Percentiles rank a stretch among this genome's conserved stretches.
These are phyloP conservation scores for Megaleporinus macrocephalus DNA, from an alignment of 2,113 vertebrate species.

Conservation along the genomic window DNA sequence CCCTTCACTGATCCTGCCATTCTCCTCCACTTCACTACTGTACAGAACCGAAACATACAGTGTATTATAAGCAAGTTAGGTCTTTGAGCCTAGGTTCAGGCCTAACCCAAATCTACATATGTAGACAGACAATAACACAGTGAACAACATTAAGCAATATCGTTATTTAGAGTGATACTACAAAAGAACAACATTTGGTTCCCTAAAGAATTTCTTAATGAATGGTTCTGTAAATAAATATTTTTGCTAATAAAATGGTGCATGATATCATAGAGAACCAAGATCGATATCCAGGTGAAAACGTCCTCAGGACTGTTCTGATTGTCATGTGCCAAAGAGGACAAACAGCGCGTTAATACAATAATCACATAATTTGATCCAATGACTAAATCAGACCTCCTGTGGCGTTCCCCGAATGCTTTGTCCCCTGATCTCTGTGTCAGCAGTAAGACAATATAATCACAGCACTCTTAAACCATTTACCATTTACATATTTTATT, in stretches of 20 bases:
- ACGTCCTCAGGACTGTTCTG: neutral
- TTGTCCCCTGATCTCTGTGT: slow-evolving; percentile 43
- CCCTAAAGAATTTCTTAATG: neutral
- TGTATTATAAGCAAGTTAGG: neutral
- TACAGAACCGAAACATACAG: neutral
- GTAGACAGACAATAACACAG: too few relatives aligned
- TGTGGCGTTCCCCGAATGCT: slow-evolving; percentile 51
- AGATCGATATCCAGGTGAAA: neutral
- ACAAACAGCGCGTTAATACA: slow-evolving; percentile 70
- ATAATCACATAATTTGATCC: slow-evolving; percentile 75
- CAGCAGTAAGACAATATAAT: slow-evolving; percentile 7
- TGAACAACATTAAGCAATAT: too few relatives aligned
- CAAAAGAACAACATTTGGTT: too few relatives aligned
- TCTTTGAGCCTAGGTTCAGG: neutral
- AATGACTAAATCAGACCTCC: slow-evolving; percentile 69
- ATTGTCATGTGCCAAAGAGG: slow-evolving; percentile 63
- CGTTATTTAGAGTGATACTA: too few relatives aligned
- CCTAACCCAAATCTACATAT: too few relatives aligned
- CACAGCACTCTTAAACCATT: slow-evolving; percentile 24
- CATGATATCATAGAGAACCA: too few relatives aligned
- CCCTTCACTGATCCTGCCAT: slow-evolving; percentile 45
- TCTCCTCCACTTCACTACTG: neutral
- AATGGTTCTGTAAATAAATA: too few relatives aligned
- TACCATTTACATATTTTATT: neutral
- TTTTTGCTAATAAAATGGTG: too few relatives aligned